Evolutionary conservation across 2,797 vertebrate genomes (phyloP).

Genomic region (Scleropages formosus): DNA sequence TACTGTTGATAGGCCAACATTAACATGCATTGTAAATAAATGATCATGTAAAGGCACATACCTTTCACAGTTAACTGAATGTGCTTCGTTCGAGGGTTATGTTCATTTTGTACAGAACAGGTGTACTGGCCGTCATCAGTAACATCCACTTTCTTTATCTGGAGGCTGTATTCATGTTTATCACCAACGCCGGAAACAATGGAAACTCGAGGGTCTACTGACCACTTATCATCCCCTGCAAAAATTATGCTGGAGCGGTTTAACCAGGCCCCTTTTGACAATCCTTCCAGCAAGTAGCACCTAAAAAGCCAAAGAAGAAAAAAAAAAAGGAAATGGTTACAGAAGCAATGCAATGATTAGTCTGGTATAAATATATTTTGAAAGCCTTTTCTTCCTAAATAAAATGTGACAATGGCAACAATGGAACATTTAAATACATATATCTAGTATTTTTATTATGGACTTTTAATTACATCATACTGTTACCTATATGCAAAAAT

Average conservation of each 20-base stretch:
- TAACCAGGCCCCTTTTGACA: slow-evolving; percentile 97
- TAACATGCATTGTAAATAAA: not conserved
- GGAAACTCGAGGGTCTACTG: slow-evolving; percentile 92
- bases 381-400: not conserved
- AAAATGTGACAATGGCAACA: no score
- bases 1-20: not conserved
- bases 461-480: no score
- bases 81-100: slow-evolving; percentile 84
- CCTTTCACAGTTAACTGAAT: slow-evolving; percentile 95
- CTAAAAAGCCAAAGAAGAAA: slow-evolving; percentile 58
- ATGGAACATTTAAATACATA: no score
- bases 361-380: no score
- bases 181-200: slow-evolving; percentile 82
- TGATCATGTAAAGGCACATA: slow-evolving; percentile 51
- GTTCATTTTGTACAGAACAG: slow-evolving; percentile 93
- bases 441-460: no score
- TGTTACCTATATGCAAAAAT: no score
- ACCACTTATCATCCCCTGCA: slow-evolving; percentile 95
- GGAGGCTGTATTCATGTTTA: slow-evolving; percentile 95
- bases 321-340: not conserved
- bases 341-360: no score
- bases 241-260: slow-evolving; percentile 98
- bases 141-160: slow-evolving; percentile 95
- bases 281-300: slow-evolving; percentile 93
- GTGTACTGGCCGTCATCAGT: slow-evolving; percentile 93